Evolutionary conservation across 2,888 invertebrate species (phyloP).

Genomic region (Microctonus aethiopoides): DNA sequence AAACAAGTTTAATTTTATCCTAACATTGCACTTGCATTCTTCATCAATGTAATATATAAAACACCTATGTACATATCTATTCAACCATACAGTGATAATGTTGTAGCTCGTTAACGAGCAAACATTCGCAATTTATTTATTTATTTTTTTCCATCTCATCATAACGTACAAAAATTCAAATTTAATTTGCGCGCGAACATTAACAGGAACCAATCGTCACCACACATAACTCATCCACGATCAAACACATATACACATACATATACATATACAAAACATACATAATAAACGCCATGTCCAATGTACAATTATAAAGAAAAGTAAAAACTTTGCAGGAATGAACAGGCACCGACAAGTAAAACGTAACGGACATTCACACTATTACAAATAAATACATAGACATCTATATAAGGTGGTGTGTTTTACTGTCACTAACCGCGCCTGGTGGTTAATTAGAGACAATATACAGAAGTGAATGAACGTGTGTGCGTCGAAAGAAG

Average conservation of each 20-base stretch:
- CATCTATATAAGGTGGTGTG: constrained; percentile 30
- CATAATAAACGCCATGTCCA: background rate
- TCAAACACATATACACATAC: too few species aligned
- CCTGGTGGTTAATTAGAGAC: constrained; percentile 55
- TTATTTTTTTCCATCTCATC: too few species aligned
- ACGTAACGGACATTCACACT: constrained; percentile 33
- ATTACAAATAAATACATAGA: background rate
- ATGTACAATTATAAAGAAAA: background rate
- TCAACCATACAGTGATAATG: background rate
- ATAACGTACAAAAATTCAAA: too few species aligned
- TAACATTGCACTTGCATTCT: background rate
- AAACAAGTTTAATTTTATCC: background rate
- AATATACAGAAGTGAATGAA: constrained; percentile 36
- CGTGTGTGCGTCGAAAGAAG: constrained; percentile 36
- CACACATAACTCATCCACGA: too few species aligned
- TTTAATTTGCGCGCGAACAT: too few species aligned
- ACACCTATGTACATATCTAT: too few species aligned
- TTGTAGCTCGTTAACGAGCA: constrained; percentile 25
- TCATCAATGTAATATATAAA: background rate
- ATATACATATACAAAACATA: too few species aligned
- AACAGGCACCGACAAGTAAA: constrained; percentile 37
- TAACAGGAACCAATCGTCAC: too few species aligned
- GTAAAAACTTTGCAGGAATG: background rate
- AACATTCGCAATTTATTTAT: too few species aligned
- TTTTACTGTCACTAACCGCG: constrained; percentile 43